These are phyloP conservation scores for Echeneis naucrates DNA, from an alignment of 2,797 vertebrate genomes.

Conservation along the genomic window DNA sequence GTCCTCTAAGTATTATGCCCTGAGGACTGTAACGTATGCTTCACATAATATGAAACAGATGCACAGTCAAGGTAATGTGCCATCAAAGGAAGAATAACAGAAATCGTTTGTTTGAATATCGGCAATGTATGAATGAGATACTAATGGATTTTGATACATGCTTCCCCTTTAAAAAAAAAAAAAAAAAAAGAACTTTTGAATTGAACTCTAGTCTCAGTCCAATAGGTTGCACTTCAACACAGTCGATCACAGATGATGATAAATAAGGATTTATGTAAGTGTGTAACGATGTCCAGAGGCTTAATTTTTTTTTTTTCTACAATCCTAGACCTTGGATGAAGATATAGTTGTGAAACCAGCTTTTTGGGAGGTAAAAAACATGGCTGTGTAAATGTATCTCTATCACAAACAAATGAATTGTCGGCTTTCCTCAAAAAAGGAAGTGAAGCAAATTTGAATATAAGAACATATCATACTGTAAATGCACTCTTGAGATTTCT, in stretches of 20 bases:
- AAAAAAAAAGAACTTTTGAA: background rate
- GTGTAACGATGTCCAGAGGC: background rate
- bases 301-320: constrained; percentile 10
- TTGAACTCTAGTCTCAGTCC: background rate
- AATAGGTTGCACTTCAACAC: background rate
- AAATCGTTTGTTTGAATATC: constrained; percentile 17
- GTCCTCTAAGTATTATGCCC: constrained; percentile 38
- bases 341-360: constrained; percentile 15
- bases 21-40: constrained; percentile 27
- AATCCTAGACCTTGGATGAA: constrained; percentile 18
- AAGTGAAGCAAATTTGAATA: constrained; percentile 8
- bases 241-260: constrained; percentile 2
- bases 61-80: constrained; percentile 46
- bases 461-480: background rate
- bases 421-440: constrained; percentile 24
- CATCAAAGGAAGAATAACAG: constrained; percentile 22
- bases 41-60: constrained; percentile 53
- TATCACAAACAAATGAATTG: background rate
- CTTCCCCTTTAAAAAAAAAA: background rate
- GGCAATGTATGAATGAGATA: constrained; percentile 13
- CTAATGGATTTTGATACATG: constrained; percentile 9
- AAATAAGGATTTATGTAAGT: constrained; percentile 3
- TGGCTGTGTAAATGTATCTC: constrained; percentile 1
- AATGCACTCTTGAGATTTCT: background rate
- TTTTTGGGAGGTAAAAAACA: constrained; percentile 16